Evolutionary conservation across 2,113 vertebrate genomes (phyloP), one percentile per base, ranked within the genome.

Genomic region (Actenoides hombroni): DNA sequence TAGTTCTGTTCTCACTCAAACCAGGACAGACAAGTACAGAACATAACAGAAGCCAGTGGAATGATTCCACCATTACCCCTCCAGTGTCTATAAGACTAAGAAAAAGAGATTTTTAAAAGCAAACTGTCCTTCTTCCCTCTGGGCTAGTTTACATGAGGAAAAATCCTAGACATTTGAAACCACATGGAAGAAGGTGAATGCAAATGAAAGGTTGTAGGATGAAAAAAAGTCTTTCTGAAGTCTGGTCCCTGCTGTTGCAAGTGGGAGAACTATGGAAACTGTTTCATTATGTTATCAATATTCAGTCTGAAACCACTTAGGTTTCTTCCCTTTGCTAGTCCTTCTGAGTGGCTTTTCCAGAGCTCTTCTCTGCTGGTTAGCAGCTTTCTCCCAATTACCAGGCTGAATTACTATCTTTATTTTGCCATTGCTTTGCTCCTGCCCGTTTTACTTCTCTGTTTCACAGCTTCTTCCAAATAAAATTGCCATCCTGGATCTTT

Each of bases 381-480:
- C 44, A 86, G 51, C 35, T 84, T 92, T 88, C 37, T 94, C n/a
- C 57, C 65, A 85, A 40, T 85, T 91, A 73, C 29, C 25, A 80
- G 49, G 9, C 44, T 79, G 71, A 95, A 68, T 94, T 88, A 77
- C 82, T 60, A 65, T 71, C 24, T 93, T 81, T 93, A 68, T 86
- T 88, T 93, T 60, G 11, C 76, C 11, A 8, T 44, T 83, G 51
- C 33, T 92, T 92, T 83, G 18, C 33, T 88, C 26, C 53, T 78
- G n/a, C 64, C 13, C 1, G 0, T 77, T 94, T 95, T 78, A 71
- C 35, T 93, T 67, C 57, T 48, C 13, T 44, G 4, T 83, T 92
- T 92, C 85, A 86, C 94, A 94, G 90, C 79, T 94, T 95, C 93
- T 90, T 94, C 56, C 79, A 93, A 92, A 93, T 94, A 88, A 93